These are phyloP conservation scores for Acrocyrtus sp. DNA, from an alignment of 2,888 invertebrate species.

Conservation along the genomic window DNA sequence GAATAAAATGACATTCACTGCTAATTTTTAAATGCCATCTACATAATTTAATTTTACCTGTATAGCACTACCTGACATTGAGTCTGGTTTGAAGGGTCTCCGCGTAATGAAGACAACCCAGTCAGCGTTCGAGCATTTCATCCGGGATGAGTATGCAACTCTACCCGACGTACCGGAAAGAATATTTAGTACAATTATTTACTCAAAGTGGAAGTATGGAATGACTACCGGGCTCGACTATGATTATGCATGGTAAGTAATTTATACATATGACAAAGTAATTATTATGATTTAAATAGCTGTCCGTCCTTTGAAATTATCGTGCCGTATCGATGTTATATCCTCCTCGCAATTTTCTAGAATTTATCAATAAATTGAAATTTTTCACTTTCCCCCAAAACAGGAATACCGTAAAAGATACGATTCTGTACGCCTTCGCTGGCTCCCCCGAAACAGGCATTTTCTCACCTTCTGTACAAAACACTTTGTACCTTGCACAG, in stretches of 20 bases:
- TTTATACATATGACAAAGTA: no score
- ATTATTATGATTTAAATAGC: no score
- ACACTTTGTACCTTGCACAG: conserved; percentile 79
- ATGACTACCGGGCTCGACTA: conserved; percentile 75
- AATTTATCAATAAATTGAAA: no score
- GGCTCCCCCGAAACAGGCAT: conserved; percentile 71
- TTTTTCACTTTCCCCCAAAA: no score
- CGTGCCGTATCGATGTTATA: no score
- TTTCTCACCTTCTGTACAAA: conserved; percentile 81
- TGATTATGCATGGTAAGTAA: conserved; percentile 74
- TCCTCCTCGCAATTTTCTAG: no score
- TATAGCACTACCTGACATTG: conserved; percentile 72
- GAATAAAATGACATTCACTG: no score
- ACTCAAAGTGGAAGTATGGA: conserved; percentile 80
- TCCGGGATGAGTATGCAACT: conserved; percentile 81
- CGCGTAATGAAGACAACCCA: conserved; percentile 83
- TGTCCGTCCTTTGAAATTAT: no score
- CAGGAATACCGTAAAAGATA: conserved; percentile 73
- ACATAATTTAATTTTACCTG: no score
- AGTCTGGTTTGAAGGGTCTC: conserved; percentile 77
- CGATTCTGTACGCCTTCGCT: conserved; percentile 77
- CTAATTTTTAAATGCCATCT: no score
- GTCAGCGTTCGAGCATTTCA: conserved; percentile 82
- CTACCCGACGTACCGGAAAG: conserved; percentile 80
- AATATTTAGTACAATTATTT: conserved; percentile 81